Evolutionary conservation across 2,113 vertebrate species (phyloP).

Genomic region (Tricholaema leucomelas): DNA sequence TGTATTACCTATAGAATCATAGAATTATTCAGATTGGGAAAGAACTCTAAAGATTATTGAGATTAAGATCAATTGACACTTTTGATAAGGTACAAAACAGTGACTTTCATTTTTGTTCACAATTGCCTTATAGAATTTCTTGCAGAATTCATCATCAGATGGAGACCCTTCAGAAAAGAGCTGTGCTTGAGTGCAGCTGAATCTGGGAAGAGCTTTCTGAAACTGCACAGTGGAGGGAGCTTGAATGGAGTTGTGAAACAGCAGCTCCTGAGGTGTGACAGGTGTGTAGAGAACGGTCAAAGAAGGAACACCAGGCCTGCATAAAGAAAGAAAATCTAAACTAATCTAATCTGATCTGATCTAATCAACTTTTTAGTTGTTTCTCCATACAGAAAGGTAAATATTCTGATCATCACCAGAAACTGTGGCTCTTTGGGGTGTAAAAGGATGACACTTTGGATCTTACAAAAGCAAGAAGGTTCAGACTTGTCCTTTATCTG

Average conservation of each 20-base stretch:
- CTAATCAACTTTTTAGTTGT: neutral
- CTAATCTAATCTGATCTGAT: neutral
- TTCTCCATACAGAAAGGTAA: neutral
- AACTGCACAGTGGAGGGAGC: neutral
- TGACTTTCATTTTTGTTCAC: neutral
- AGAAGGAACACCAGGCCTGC: neutral
- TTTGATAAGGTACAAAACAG: neutral
- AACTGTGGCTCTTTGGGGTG: neutral
- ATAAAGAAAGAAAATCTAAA: neutral
- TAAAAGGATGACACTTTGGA: neutral
- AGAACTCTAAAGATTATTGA: neutral
- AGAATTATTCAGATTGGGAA: neutral
- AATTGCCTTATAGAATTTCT: neutral
- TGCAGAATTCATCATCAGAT: neutral
- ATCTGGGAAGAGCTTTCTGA: neutral
- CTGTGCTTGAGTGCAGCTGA: neutral
- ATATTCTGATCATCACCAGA: neutral
- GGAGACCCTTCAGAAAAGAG: neutral
- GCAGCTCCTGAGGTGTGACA: neutral
- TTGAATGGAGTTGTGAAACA: neutral
- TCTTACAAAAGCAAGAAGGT: neutral
- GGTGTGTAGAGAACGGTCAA: neutral
- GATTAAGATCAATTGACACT: too few species aligned
- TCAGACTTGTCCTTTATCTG: neutral
- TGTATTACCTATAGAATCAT: neutral